Conservation (phyloP, 2,797 vertebrate species). For the Rhodeus uyekii region DNA sequence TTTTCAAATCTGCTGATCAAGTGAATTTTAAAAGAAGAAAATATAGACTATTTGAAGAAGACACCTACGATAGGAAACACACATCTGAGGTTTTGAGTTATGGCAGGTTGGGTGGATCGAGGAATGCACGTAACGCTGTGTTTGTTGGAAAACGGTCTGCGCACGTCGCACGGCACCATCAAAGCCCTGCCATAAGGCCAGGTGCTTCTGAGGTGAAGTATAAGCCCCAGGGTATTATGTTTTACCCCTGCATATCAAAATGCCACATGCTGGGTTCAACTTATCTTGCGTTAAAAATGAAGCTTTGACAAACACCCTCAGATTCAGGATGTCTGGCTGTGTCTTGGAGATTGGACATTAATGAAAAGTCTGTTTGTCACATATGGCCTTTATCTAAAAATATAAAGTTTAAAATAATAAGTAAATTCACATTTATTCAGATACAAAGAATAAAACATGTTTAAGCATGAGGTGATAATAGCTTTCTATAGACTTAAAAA, state of each 20-base stretch:
- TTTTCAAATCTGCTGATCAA: constrained; percentile 78
- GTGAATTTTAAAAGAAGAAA: constrained; percentile 80
- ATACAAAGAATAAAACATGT: no score
- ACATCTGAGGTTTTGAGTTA: constrained; percentile 61
- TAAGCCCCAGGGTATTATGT: constrained; percentile 46
- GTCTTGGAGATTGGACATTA: constrained; percentile 12
- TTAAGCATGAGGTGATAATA: neutral
- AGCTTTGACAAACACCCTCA: constrained; percentile 35
- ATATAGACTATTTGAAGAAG: constrained; percentile 69
- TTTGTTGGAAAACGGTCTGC: constrained; percentile 39
- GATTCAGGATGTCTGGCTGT: constrained; percentile 30
- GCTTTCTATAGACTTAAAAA: neutral
- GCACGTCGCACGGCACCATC: constrained; percentile 37
- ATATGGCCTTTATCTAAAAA: no score
- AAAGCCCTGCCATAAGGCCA: constrained; percentile 47
- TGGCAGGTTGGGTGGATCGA: constrained; percentile 54
- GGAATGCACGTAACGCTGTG: constrained; percentile 54
- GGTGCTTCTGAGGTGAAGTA: constrained; percentile 46
- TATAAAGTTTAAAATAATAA: no score
- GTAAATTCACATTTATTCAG: no score
- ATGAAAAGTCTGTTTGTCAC: no score
- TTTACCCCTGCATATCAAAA: constrained; percentile 47
- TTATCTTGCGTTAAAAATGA: constrained; percentile 40
- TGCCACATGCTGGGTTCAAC: constrained; percentile 28
- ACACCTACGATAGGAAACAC: constrained; percentile 70